Base-by-base conservation (phyloP, 1,140 invertebrate genomes). In the Agraylea sexmaculata region DNA sequence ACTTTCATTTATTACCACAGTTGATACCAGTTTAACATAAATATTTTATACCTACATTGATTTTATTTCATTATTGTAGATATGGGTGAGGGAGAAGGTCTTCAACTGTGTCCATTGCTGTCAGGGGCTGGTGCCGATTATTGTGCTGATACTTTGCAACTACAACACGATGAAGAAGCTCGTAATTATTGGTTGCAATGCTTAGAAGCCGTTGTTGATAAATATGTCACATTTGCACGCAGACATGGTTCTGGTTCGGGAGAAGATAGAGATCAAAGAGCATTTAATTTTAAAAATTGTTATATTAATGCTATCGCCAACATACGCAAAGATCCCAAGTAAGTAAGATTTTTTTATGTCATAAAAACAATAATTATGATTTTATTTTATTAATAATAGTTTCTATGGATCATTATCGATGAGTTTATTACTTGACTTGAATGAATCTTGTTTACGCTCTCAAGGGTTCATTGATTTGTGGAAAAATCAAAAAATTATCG, bases 391-490 rank as follows among this genome's bases (percentile, higher is more conserved):
- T 40, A 52, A 44, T 52, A 47, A 53, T 47, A 87, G 87, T 69
- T 83, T 83, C 40, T 87, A 83, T 70, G 87, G 87, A 42, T 78
- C 78, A 41, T 68, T 93, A 43, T 91, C 83, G 43, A 87, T 95
- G 41, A 67, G 92, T 57, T 82, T 81, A 56, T 66, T 97, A 40
- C 67, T 97, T 38, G 89, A 95, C 58, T 83, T 89, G 32, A 87
- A 93, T 54, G 87, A 93, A 65, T 88, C 88, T 56, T 88, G 78
- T 57, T 71, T 96, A 54, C 76, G 83, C 49, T 83, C 89, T 54
- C 89, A 84, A 58, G 83, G 88, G 43, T 97, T 97, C 62, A 82
- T 84, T 51, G 92, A 97, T 70, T 80, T 90, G 8, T 97, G 91
- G 75, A 71, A 83, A 32, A 70, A 69, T 46, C 80, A 80, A 60